Evolutionary conservation across 2,888 invertebrate genomes (phyloP).

Genomic region (Tenthredo livida): DNA sequence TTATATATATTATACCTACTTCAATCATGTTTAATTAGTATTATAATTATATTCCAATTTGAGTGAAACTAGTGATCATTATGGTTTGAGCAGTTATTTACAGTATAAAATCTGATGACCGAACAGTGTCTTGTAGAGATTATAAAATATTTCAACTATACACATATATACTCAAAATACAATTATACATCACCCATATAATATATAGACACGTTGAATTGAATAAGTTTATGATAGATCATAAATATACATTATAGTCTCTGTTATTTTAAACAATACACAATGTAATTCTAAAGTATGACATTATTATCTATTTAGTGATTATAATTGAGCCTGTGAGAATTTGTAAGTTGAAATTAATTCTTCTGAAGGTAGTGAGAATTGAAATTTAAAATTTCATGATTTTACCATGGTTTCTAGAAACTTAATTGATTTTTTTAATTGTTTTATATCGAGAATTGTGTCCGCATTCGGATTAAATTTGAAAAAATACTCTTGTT

Average conservation of each 20-base stretch:
- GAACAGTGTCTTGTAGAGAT: slow-evolving; percentile 1
- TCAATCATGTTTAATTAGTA: not conserved
- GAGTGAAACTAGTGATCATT: no score
- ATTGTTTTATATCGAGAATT: not conserved
- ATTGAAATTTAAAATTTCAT: not conserved
- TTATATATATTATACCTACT: not conserved
- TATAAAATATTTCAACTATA: not conserved
- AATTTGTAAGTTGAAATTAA: not conserved
- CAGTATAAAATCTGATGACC: not conserved
- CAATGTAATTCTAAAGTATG: not conserved
- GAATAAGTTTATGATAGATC: not conserved
- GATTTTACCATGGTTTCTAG: not conserved
- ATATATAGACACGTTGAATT: not conserved
- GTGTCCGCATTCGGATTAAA: not conserved
- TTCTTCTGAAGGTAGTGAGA: not conserved
- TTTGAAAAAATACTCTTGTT: not conserved
- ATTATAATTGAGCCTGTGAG: not conserved
- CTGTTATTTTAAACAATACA: not conserved
- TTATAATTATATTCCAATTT: not conserved
- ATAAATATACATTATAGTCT: not conserved
- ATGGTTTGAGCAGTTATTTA: not conserved
- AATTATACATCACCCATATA: slow-evolving; percentile 2
- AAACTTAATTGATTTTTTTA: not conserved
- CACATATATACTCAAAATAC: not conserved
- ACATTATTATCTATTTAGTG: not conserved